Base-by-base conservation (phyloP, 1,140 invertebrate genomes). In the Drosophila ananassae region DNA sequence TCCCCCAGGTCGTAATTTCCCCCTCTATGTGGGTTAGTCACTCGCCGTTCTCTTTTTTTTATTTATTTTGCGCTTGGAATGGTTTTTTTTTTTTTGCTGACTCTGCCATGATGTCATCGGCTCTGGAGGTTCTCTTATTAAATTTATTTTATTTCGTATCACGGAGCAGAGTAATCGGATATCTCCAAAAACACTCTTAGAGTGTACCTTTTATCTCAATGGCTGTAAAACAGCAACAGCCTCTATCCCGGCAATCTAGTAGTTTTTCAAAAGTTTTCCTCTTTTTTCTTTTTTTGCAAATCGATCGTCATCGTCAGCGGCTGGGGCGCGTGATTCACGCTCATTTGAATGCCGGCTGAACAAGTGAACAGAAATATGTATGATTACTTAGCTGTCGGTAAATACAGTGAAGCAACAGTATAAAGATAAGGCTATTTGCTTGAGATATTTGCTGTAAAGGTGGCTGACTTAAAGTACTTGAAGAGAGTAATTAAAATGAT, bases 61-160 rank as follows among this genome's bases (percentile, higher is more conserved):
- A n/a, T n/a, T n/a, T n/a, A n/a, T n/a, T 78, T 57, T 47, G 37
- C 25, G 30, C 24, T 64, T 62, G 32, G 59, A 39, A 60, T 57
- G 37, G 30, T 30, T 62, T 82, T 28, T 28, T 25, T 28, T 77
- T 48, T 62, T 28, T 77, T 48, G 57, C 53, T 21, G 37, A 57
- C 67, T 57, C 13, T 57, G 32, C 50, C 73, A 78, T 82, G 79
- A 82, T 82, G 79, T 82, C 79, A 82, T 82, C 79, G 63, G 53
- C 46, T 37, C n/a, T 34, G 24, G 39, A 6, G 4, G 51, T 39
- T 69, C 63, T 69, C 66, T 56, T 57, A 57, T 57, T 48, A 50
- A 69, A 57, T 48, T 8, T 24, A 39, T 69, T 48, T 8, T 24
- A 30, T 69, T 68, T 69, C 25, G 47, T 69, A 69, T 69, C 63